Evolutionary conservation across 2,888 invertebrate genomes (phyloP).

Genomic region (Macropis europaea): DNA sequence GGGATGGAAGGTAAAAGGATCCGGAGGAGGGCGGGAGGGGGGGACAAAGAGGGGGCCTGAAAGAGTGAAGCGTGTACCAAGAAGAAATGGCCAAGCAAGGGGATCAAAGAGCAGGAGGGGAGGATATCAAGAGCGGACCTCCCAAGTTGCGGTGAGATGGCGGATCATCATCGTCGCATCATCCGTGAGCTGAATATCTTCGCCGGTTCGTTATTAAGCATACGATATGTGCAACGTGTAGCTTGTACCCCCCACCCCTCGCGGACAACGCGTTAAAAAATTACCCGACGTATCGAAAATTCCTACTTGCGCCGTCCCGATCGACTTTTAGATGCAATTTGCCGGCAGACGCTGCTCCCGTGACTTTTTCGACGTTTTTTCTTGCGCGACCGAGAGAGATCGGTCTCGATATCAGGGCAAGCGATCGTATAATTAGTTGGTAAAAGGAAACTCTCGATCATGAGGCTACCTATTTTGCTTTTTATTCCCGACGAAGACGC

Average conservation of each 20-base stretch:
- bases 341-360: constrained; percentile 10
- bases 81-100: constrained; percentile 71
- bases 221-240: constrained; percentile 32
- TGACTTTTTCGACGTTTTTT: constrained; percentile 34
- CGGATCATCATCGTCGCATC: constrained; percentile 79
- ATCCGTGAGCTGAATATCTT: constrained; percentile 77
- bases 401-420: constrained; percentile 22
- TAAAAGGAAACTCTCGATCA: constrained; percentile 17
- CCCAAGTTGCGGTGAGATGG: constrained; percentile 80
- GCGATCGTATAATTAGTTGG: constrained; percentile 48
- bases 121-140: constrained; percentile 80
- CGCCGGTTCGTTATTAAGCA: constrained; percentile 57
- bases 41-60: constrained; percentile 33
- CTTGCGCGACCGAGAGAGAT: constrained; percentile 8
- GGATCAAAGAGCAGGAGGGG: constrained; percentile 60
- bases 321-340: constrained; percentile 46
- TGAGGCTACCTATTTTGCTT: no score
- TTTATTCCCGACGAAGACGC: no score
- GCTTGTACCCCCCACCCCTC: no score
- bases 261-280: constrained; percentile 54
- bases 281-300: constrained; percentile 55
- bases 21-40: constrained; percentile 66
- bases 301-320: constrained; percentile 34
- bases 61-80: constrained; percentile 71
- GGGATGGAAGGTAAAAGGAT: constrained; percentile 51